Conservation (phyloP, 2,113 vertebrate species). For the Brevimyrus niger region DNA sequence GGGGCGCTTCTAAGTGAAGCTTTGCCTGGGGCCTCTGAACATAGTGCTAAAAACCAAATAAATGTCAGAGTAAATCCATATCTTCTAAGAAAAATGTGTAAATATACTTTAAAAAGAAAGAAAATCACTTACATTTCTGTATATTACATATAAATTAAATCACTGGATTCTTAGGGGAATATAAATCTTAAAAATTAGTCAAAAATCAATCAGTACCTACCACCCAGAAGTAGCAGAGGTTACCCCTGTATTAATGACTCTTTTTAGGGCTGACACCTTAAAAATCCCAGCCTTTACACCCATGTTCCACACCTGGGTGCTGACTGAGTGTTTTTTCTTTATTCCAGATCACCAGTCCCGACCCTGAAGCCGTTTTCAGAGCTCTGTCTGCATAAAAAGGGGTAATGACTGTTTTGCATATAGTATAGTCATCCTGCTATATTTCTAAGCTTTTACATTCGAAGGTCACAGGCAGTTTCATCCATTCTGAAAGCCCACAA, state of each 20-base stretch:
- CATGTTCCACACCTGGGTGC: slow-evolving; percentile 1
- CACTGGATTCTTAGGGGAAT: background rate
- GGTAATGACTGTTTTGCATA: background rate
- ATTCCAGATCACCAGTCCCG: background rate
- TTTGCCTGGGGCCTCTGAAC: background rate
- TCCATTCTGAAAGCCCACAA: background rate
- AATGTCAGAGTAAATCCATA: no score
- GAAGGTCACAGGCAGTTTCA: background rate
- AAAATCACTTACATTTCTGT: background rate
- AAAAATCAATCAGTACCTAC: background rate
- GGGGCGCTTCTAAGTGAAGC: background rate
- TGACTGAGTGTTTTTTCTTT: background rate
- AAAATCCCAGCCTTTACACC: background rate
- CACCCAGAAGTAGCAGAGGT: no score
- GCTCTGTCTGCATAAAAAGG: background rate
- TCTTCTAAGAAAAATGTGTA: no score
- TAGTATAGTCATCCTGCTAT: background rate
- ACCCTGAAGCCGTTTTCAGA: background rate
- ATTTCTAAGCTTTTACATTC: background rate
- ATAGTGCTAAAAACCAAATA: background rate
- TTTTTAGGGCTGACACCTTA: background rate
- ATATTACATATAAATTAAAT: background rate
- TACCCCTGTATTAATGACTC: slow-evolving; percentile 19
- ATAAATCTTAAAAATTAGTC: background rate
- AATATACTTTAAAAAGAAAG: no score